A percentile compares a stretch with the other conserved stretches of the same genome.
phyloP scores from a whole-genome alignment of 2,888 invertebrate genomes.

The Subacronicta megacephala region DNA sequence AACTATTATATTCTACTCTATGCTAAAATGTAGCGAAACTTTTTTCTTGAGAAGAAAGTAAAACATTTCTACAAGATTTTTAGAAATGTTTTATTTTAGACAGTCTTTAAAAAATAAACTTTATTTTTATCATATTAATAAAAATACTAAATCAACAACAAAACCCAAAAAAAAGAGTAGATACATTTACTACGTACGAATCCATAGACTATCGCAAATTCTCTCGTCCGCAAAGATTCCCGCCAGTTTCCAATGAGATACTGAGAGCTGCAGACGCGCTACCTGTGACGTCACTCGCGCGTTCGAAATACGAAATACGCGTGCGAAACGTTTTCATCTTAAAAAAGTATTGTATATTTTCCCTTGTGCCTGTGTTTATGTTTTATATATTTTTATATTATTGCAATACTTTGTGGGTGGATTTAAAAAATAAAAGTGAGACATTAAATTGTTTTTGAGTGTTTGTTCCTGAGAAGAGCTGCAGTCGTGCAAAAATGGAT shows the following conservation, averaged over 20 bases:
- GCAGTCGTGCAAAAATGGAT: constrained; percentile 34
- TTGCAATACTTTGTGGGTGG: constrained; percentile 7
- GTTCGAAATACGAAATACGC: constrained; percentile 50
- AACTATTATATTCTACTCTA: too few relatives aligned
- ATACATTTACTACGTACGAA: neutral
- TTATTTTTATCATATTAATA: neutral
- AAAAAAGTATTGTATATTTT: constrained; percentile 24
- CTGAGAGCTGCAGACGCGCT: constrained; percentile 61
- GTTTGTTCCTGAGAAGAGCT: constrained; percentile 11
- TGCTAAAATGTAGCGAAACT: neutral
- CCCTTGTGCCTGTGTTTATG: constrained; percentile 25
- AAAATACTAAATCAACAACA: neutral
- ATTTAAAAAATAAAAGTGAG: constrained; percentile 23
- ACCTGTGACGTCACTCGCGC: constrained; percentile 55
- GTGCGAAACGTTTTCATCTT: constrained; percentile 44
- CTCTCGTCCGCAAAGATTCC: constrained; percentile 58
- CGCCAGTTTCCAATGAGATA: constrained; percentile 69
- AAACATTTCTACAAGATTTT: too few relatives aligned
- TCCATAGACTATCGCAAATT: constrained; percentile 19
- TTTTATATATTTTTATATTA: constrained; percentile 6
- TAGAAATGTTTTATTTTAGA: too few relatives aligned
- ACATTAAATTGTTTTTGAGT: constrained; percentile 19
- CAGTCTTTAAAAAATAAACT: neutral
- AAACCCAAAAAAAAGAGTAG: neutral
- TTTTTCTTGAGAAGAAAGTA: neutral